Base-by-base conservation (phyloP, 2,888 invertebrate genomes). In the Xanthia togata region DNA sequence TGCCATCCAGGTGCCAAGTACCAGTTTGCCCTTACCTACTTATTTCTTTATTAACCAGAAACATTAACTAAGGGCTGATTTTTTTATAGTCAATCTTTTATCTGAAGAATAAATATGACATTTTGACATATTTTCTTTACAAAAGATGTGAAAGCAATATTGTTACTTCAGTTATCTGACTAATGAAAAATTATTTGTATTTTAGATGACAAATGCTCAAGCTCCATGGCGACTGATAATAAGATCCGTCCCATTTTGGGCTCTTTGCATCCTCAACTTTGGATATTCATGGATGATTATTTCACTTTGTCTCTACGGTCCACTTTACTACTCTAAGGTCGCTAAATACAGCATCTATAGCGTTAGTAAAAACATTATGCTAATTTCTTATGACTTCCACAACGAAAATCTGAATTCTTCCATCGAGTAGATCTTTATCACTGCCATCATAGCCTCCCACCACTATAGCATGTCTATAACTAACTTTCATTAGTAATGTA, bases 261-360 rank as follows among this genome's bases (percentile, higher is more conserved):
- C 95, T 17, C 87, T 96, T 6, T 96, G 96, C 70, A 91, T 92
- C 62, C 88, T 96, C 55, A 96, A 96, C 82, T 96, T 95, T 85
- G 96, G 96, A 59, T 96, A 96, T 76, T 90, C 95, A n/a, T 96
- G 96, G 96, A 95, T 96, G 91, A 95, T 96, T 35, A 94, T 94
- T 73, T 90, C 96, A 1, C 47, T 96, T 23, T 94, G 96, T 70
- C 90, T 94, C 64, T 93, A 96, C 73, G 96, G 96, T 35, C 95
- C 96, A 5, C 85, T 96, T 20, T 96, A 91, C 74, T 96, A 96
- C 72, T 92, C 92, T 2, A 91, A 90, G 76, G 92, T 95, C 20
- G 88, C 91, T 41, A 85, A 89, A 67, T 95, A 93, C 76, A 92
- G 90, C 70, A 92, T 96, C 83, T 95, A 95, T 75, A 91, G 90